These are phyloP conservation scores for Planococcus citri DNA, from an alignment of 1,140 invertebrate species.

Conservation along the genomic window DNA sequence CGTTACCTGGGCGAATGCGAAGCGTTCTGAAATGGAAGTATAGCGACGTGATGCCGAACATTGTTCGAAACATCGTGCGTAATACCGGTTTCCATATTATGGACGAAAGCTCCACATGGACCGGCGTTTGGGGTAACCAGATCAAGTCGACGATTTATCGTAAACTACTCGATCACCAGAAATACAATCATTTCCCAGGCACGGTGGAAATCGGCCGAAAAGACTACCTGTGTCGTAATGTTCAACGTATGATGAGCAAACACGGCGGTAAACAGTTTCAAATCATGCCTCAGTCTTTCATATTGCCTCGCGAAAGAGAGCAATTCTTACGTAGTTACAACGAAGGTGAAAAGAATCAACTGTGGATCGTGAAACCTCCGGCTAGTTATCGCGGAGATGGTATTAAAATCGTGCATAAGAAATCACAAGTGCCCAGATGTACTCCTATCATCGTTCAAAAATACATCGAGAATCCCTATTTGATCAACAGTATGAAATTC, in stretches of 20 bases:
- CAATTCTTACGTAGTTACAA: conserved; percentile 94
- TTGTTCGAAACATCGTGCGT: conserved; percentile 65
- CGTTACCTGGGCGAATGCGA: conserved; percentile 54
- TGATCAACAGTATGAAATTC: conserved; percentile 84
- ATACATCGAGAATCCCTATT: conserved; percentile 70
- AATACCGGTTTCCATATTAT: conserved; percentile 76
- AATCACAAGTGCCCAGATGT: conserved; percentile 79
- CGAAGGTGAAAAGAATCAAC: conserved; percentile 60
- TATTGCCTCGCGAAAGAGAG: conserved; percentile 80
- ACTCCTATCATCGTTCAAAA: conserved; percentile 52
- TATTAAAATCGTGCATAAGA: conserved; percentile 78
- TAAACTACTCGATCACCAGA: conserved; percentile 61
- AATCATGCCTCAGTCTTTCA: conserved; percentile 77
- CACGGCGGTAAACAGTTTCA: conserved; percentile 38
- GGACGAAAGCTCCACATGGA: conserved; percentile 63
- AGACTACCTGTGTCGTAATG: conserved; percentile 89
- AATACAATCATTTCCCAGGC: conserved; percentile 86
- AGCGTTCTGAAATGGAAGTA: conserved; percentile 79
- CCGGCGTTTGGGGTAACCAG: conserved; percentile 68
- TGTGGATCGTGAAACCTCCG: conserved; percentile 96
- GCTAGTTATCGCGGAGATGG: conserved; percentile 79
- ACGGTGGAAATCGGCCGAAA: conserved; percentile 91
- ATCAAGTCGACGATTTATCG: conserved; percentile 64
- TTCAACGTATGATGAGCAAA: conserved; percentile 68
- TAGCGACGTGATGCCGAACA: conserved; percentile 77